These are phyloP conservation scores for Leptothorax acervorum DNA, from an alignment of 2,888 invertebrate genomes.

Conservation along the genomic window DNA sequence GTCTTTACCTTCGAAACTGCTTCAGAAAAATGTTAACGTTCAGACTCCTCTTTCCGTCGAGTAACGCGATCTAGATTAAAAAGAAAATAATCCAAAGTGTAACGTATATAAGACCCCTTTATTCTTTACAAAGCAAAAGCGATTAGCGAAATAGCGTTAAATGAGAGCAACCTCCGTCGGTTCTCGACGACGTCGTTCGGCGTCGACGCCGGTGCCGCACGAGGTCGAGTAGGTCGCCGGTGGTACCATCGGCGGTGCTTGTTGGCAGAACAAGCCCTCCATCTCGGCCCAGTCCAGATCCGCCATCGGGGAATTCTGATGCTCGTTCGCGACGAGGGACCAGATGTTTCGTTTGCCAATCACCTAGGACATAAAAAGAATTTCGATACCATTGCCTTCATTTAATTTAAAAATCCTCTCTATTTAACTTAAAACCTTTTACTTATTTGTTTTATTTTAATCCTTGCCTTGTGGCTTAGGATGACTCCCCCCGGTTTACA, in stretches of 20 bases:
- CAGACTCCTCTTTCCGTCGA: slow-evolving; percentile 97
- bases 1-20: slow-evolving; percentile 93
- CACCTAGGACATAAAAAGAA: slow-evolving; percentile 87
- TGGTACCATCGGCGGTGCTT: slow-evolving; percentile 87
- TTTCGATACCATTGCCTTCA: not conserved
- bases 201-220: slow-evolving; percentile 85
- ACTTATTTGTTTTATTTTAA: too few species aligned
- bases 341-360: slow-evolving; percentile 97
- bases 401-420: not conserved
- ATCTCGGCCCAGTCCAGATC: slow-evolving; percentile 97
- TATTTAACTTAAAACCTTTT: not conserved
- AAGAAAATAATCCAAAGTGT: not conserved
- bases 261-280: slow-evolving; percentile 97
- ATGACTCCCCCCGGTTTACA: too few species aligned
- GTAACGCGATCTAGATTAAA: slow-evolving; percentile 90
- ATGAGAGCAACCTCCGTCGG: slow-evolving; percentile 89
- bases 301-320: slow-evolving; percentile 93
- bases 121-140: not conserved
- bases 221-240: slow-evolving; percentile 86
- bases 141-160: not conserved
- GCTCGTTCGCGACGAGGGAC: slow-evolving; percentile 94
- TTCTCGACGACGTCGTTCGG: slow-evolving; percentile 91
- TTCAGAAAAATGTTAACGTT: slow-evolving; percentile 99
- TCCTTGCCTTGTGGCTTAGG: too few species aligned
- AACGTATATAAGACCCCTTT: not conserved